Percentiles rank a stretch among this genome's conserved stretches.
phyloP scores from a whole-genome alignment of 2,113 vertebrate genomes.

The Pomatorhinus ruficollis region DNA sequence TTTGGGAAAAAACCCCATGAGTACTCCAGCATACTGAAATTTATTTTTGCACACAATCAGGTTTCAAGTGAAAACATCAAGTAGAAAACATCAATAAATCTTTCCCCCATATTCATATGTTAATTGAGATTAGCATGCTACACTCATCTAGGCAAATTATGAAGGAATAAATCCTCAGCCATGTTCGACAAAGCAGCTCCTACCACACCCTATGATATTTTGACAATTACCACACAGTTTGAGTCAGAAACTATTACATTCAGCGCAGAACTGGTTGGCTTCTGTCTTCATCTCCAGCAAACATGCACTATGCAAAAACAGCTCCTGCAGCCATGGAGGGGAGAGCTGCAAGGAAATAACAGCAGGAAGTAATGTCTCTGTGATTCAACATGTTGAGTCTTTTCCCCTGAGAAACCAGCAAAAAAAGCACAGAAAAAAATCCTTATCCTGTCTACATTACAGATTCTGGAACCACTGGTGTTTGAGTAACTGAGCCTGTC shows the following conservation, averaged over 20 bases:
- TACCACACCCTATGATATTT: constrained; percentile 9
- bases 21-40: neutral
- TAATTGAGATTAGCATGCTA: neutral
- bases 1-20: neutral
- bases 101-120: rapidly evolving
- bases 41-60: neutral
- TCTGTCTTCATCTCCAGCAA: neutral
- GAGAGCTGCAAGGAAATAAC: constrained; percentile 32
- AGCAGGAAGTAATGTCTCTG: neutral
- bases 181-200: neutral
- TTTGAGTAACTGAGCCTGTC: neutral
- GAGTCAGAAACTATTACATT: constrained; percentile 25
- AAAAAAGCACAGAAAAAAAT: neutral
- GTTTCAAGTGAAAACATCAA: neutral
- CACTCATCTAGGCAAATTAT: neutral
- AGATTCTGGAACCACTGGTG: neutral
- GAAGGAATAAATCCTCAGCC: neutral
- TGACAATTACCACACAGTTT: constrained; percentile 1
- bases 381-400: constrained; percentile 7
- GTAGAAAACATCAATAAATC: neutral
- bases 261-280: neutral
- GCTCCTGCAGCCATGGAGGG: neutral
- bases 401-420: neutral
- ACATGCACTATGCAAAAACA: neutral
- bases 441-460: neutral